phyloP scores from a whole-genome alignment of 2,113 vertebrate species.

The Pluvialis apricaria region DNA sequence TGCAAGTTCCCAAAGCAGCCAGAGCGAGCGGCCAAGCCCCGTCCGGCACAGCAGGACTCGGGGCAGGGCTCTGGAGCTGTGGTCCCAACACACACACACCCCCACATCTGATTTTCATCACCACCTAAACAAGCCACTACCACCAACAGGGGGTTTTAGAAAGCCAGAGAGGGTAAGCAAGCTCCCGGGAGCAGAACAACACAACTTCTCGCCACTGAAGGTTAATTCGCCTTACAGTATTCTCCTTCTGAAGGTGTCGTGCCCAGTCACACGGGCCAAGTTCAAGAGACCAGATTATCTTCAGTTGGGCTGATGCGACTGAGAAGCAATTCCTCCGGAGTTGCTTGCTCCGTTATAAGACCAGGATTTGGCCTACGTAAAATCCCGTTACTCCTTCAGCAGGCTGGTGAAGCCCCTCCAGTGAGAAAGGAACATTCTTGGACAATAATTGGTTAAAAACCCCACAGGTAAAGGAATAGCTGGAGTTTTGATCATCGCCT shows the following conservation, averaged over 20 bases:
- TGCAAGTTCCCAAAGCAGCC: background rate
- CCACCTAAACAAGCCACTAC: background rate
- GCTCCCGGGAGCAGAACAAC: background rate
- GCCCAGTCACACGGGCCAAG: fast-evolving
- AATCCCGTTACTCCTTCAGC: background rate
- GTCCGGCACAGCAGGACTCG: fast-evolving
- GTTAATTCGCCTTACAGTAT: fast-evolving
- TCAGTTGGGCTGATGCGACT: background rate
- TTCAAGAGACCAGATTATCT: background rate
- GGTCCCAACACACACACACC: fast-evolving
- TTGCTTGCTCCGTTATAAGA: background rate
- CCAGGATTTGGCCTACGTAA: background rate
- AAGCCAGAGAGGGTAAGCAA: background rate
- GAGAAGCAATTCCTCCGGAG: background rate
- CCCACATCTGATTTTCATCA: fast-evolving
- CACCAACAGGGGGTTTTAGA: fast-evolving
- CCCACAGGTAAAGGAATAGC: background rate
- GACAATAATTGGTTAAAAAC: background rate
- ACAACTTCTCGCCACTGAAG: background rate
- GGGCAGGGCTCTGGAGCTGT: fast-evolving
- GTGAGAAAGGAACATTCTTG: background rate
- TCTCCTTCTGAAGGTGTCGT: fast-evolving
- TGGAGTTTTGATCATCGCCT: background rate
- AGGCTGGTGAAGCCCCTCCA: background rate
- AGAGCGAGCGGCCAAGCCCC: fast-evolving